Conservation (phyloP, 2,888 invertebrate genomes). For the Noctua janthina region DNA sequence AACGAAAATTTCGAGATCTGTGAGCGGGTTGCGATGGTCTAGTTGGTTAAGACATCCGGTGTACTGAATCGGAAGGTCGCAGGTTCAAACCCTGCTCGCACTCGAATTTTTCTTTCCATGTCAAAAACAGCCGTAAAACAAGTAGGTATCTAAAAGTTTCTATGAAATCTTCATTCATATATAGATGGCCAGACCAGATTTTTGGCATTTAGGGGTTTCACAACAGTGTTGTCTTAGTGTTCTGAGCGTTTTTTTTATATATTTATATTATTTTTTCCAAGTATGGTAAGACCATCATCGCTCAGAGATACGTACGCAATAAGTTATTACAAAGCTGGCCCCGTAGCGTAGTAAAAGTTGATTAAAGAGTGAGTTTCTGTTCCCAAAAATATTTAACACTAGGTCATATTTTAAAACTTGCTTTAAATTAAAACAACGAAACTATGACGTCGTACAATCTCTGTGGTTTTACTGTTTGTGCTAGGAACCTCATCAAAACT, state of each 20-base stretch:
- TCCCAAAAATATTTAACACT: background rate
- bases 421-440: background rate
- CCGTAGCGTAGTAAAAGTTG: background rate
- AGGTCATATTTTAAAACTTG: background rate
- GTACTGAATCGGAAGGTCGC: too few relatives aligned
- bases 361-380: background rate
- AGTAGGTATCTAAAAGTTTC: background rate
- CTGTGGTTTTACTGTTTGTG: slow-evolving; percentile 19
- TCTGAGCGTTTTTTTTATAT: background rate
- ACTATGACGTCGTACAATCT: background rate
- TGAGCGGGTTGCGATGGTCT: too few relatives aligned
- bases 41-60: too few relatives aligned
- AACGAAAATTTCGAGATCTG: too few relatives aligned
- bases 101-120: too few relatives aligned
- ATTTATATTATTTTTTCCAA: background rate
- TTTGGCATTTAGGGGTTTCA: background rate
- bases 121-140: too few relatives aligned
- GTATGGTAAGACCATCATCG: background rate
- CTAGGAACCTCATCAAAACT: slow-evolving; percentile 31
- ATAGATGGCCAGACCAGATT: background rate
- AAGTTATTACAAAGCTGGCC: background rate
- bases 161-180: background rate
- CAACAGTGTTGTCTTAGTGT: background rate
- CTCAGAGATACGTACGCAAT: background rate
- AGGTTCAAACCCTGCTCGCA: too few relatives aligned